These are phyloP conservation scores for Trachymyrmex septentrionalis DNA, from an alignment of 1,140 invertebrate species.

Conservation along the genomic window DNA sequence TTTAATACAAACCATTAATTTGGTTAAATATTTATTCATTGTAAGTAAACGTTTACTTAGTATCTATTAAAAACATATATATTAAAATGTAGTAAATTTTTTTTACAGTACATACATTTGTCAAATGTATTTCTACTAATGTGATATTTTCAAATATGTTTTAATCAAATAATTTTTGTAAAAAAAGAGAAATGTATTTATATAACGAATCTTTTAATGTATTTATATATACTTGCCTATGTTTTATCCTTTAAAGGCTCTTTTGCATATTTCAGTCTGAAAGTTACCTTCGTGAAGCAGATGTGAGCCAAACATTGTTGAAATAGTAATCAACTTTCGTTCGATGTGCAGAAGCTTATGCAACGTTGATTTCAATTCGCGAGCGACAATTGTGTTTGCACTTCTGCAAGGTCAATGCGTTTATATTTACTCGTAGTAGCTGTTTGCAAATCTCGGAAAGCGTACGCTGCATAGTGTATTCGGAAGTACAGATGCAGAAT, in stretches of 20 bases:
- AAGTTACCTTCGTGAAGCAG: conserved; percentile 7
- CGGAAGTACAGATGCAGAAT: conserved; percentile 30
- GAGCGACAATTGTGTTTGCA: conserved; percentile 61
- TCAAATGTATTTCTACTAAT: neutral
- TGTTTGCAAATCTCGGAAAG: conserved; percentile 59
- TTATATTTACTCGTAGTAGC: conserved; percentile 53
- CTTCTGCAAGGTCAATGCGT: conserved; percentile 56
- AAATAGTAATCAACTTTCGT: conserved; percentile 58
- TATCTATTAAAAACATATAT: no score
- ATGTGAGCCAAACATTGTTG: conserved; percentile 21
- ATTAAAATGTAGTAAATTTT: no score
- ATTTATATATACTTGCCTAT: neutral
- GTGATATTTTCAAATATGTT: neutral
- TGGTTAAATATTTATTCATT: no score
- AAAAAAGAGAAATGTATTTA: neutral
- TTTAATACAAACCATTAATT: no score
- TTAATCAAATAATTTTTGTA: neutral
- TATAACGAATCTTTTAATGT: neutral
- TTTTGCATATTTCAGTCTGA: neutral
- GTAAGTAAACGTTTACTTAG: no score
- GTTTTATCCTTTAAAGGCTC: neutral
- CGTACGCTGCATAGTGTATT: conserved; percentile 14
- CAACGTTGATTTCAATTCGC: conserved; percentile 58
- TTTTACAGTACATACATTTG: neutral
- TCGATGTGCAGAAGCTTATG: conserved; percentile 39